phyloP scores from a whole-genome alignment of 1,140 invertebrate species.

The Sipha flava region DNA sequence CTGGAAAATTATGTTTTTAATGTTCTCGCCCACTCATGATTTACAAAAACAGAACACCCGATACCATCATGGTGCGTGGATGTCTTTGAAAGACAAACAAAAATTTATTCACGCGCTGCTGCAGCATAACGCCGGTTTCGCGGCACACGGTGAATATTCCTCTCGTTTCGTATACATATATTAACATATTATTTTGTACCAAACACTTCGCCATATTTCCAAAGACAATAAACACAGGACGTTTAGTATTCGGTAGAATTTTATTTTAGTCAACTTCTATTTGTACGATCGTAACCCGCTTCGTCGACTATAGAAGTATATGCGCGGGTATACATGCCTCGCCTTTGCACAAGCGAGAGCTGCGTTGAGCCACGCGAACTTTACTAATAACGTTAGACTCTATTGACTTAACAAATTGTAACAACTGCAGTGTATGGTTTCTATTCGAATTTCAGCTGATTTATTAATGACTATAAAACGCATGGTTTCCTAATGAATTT shows the following conservation, averaged over 20 bases:
- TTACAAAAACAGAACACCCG: no score
- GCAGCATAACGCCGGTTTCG: no score
- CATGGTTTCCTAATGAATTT: constrained; percentile 23
- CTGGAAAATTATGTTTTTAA: no score
- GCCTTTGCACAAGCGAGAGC: neutral
- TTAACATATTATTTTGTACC: no score
- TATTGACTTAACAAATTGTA: constrained; percentile 29
- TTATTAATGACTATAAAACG: constrained; percentile 21
- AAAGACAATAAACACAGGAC: neutral
- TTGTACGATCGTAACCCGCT: neutral
- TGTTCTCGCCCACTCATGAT: no score
- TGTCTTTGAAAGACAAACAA: no score
- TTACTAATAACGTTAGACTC: constrained; percentile 25
- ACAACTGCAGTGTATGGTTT: neutral
- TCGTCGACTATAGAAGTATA: neutral
- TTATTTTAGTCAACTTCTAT: neutral
- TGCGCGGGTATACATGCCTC: neutral
- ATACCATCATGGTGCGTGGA: no score
- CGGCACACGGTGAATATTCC: no score
- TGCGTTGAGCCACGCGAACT: neutral
- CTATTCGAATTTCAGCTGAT: constrained; percentile 19
- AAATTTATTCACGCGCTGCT: no score
- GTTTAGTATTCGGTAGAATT: neutral
- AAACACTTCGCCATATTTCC: neutral
- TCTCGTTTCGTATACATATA: no score